Conservation (phyloP, 2,113 vertebrate species). For the Callipepla californica region DNA sequence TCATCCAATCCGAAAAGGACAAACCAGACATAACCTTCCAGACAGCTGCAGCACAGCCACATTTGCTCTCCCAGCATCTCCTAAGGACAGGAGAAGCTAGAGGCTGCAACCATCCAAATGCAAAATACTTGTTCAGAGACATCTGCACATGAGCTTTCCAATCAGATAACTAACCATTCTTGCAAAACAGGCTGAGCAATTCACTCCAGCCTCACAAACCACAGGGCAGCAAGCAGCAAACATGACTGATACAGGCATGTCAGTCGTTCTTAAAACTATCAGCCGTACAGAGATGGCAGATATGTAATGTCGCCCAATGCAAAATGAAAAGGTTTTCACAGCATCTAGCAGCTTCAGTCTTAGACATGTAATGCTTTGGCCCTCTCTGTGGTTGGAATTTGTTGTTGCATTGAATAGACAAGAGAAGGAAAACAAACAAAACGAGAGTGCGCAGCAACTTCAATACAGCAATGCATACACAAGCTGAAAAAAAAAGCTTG, state of each 20-base stretch:
- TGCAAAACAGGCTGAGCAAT: neutral
- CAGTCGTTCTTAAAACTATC: conserved; percentile 21
- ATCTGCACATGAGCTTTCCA: neutral
- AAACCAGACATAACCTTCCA: conserved; percentile 15
- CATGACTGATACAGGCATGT: neutral
- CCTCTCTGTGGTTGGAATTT: neutral
- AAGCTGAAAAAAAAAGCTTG: neutral
- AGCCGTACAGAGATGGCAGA: conserved; percentile 37
- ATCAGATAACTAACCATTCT: neutral
- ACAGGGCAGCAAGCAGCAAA: neutral
- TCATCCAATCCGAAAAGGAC: neutral
- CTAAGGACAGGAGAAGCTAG: neutral
- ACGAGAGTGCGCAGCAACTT: fast-evolving
- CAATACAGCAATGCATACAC: neutral
- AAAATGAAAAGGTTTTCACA: conserved; percentile 16
- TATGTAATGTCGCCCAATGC: fast-evolving
- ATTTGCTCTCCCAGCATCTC: neutral
- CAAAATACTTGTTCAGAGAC: neutral
- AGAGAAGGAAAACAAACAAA: fast-evolving
- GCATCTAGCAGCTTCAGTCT: neutral
- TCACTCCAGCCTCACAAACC: neutral
- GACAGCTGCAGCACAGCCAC: neutral
- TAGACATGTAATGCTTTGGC: neutral
- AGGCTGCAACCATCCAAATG: neutral
- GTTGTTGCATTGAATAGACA: neutral